These are phyloP conservation scores for Gymnobelideus leadbeateri DNA, from an alignment of 2,113 vertebrate genomes.

Conservation along the genomic window DNA sequence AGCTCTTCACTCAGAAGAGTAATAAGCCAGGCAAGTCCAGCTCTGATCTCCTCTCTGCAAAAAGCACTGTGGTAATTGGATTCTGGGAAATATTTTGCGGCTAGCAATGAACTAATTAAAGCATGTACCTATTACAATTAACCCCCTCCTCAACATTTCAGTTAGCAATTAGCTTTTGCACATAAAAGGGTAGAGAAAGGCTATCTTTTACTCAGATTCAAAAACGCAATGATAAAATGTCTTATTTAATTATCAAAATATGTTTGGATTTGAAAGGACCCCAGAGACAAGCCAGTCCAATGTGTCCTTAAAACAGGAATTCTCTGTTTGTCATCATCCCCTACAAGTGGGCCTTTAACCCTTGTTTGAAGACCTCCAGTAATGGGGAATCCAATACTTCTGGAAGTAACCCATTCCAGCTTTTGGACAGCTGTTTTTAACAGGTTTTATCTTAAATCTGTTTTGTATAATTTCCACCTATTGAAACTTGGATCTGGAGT, in stretches of 20 bases:
- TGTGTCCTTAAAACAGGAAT: neutral
- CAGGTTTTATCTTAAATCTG: neutral
- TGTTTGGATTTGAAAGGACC: neutral
- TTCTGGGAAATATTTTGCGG: slow-evolving; percentile 71
- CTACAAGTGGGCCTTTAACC: neutral
- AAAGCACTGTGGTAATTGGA: slow-evolving; percentile 30
- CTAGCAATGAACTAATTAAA: slow-evolving; percentile 67
- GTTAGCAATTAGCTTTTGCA: slow-evolving; percentile 8
- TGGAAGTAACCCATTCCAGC: neutral
- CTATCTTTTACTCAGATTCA: neutral
- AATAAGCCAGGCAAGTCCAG: slow-evolving; percentile 62
- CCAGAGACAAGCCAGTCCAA: neutral
- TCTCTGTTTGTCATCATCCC: neutral
- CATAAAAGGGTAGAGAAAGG: neutral
- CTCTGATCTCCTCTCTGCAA: slow-evolving; percentile 75
- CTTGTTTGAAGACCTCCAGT: neutral
- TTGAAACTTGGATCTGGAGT: neutral
- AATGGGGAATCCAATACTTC: neutral
- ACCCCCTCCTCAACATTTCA: neutral
- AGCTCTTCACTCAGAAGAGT: slow-evolving; percentile 61
- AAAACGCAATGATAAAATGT: slow-evolving; percentile 46
- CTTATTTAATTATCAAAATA: slow-evolving; percentile 10
- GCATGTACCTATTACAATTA: slow-evolving; percentile 58
- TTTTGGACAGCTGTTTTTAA: neutral
- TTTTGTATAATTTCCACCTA: no score